Percentiles rank a stretch among this genome's conserved stretches.
phyloP scores from a whole-genome alignment of 2,888 invertebrate genomes.

The Monochamus alternatus region DNA sequence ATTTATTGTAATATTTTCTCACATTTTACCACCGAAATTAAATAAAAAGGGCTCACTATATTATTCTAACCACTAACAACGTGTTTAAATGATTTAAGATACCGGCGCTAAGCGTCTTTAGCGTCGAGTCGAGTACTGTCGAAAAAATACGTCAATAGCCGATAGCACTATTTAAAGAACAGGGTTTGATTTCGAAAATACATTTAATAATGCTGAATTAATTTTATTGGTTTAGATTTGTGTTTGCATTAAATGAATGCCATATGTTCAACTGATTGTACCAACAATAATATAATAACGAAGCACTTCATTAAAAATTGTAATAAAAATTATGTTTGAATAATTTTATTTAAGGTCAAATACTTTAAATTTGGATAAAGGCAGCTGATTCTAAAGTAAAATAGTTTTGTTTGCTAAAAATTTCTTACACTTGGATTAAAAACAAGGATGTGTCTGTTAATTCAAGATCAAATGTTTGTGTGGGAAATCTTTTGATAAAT shows the following conservation, averaged over 20 bases:
- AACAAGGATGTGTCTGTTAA: too few species aligned
- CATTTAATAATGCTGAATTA: slow-evolving; percentile 40
- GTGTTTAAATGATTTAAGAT: slow-evolving; percentile 53
- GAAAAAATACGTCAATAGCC: slow-evolving; percentile 49
- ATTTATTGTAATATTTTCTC: slow-evolving; percentile 14
- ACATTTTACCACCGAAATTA: slow-evolving; percentile 13
- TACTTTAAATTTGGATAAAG: too few species aligned
- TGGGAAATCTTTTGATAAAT: not conserved
- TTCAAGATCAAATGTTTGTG: not conserved
- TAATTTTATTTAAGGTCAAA: too few species aligned
- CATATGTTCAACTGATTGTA: not conserved
- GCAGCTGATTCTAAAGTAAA: too few species aligned
- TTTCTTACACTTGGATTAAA: too few species aligned
- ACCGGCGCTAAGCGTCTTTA: slow-evolving; percentile 61
- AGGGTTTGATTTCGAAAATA: slow-evolving; percentile 50
- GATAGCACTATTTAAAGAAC: slow-evolving; percentile 61
- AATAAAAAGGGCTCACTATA: slow-evolving; percentile 38
- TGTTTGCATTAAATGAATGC: slow-evolving; percentile 2
- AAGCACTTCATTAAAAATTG: not conserved
- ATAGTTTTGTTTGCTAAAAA: too few species aligned
- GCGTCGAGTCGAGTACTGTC: slow-evolving; percentile 59
- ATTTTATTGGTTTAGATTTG: slow-evolving; percentile 39
- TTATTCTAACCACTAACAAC: slow-evolving; percentile 59
- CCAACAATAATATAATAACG: not conserved
- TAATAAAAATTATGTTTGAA: not conserved